Evolutionary conservation across 2,888 invertebrate genomes (phyloP).

Genomic region (Trichogramma dendrolimi): DNA sequence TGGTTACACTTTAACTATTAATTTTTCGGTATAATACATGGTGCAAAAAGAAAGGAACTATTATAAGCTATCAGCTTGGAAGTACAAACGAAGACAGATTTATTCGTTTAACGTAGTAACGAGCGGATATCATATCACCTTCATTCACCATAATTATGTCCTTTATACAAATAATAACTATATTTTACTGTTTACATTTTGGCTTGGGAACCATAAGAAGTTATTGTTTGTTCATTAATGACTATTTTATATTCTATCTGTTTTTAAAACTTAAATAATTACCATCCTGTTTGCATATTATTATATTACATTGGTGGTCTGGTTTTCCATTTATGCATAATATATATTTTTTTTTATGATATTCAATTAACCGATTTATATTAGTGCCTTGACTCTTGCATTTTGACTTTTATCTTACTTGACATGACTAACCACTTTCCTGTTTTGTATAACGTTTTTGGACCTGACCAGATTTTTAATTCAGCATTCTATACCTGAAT

Average conservation of each 20-base stretch:
- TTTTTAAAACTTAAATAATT: background rate
- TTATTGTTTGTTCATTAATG: background rate
- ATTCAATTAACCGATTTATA: too few species aligned
- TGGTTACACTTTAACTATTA: conserved; percentile 18
- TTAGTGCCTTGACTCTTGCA: conserved; percentile 35
- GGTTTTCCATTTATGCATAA: too few species aligned
- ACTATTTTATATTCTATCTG: conserved; percentile 11
- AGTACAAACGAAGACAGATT: too few species aligned
- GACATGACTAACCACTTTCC: conserved; percentile 19
- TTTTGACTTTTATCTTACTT: conserved; percentile 30
- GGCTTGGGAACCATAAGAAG: conserved; percentile 20
- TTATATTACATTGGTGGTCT: background rate
- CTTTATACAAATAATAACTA: too few species aligned
- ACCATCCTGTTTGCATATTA: background rate
- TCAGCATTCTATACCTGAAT: background rate
- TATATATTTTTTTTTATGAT: too few species aligned
- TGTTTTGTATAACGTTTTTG: too few species aligned
- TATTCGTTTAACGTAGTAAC: too few species aligned
- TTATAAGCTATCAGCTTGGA: too few species aligned
- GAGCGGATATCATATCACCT: too few species aligned
- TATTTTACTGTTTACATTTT: conserved; percentile 11
- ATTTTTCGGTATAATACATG: conserved; percentile 10
- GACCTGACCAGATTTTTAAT: too few species aligned
- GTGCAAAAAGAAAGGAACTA: too few species aligned
- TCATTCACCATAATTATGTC: too few species aligned